Percentiles rank a stretch among this genome's conserved stretches.
Conservation (phyloP, 2,113 vertebrate genomes). For the Shinisaurus crocodilurus region DNA sequence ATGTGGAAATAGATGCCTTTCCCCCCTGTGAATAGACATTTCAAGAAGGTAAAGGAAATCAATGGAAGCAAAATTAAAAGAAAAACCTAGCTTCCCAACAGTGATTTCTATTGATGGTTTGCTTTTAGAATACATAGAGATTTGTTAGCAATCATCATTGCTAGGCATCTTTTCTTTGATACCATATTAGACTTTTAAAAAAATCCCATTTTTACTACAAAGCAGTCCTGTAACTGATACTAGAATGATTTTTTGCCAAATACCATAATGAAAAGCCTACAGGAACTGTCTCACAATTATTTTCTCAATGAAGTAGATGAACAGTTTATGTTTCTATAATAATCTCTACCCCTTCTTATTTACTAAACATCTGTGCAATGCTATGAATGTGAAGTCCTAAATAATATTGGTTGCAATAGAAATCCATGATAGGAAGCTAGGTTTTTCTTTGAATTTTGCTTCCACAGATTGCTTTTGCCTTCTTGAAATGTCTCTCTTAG, state of each 20-base stretch:
- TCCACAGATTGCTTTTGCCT: background rate
- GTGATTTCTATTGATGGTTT: background rate
- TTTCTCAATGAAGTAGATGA: background rate
- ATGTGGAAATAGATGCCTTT: background rate
- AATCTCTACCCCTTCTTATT: background rate
- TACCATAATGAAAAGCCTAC: background rate
- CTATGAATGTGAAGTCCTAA: background rate
- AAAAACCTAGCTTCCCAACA: background rate
- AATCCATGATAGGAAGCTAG: background rate
- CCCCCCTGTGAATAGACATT: background rate
- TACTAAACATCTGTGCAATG: background rate
- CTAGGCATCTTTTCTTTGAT: background rate
- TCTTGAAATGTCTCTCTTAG: background rate
- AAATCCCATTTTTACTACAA: background rate
- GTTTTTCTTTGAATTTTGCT: background rate
- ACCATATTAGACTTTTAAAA: background rate
- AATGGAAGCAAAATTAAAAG: background rate
- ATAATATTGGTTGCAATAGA: background rate
- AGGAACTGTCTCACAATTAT: background rate
- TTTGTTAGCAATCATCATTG: background rate
- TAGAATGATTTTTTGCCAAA: background rate
- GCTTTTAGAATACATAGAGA: background rate
- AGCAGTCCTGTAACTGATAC: rapidly evolving
- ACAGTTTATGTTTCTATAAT: background rate
- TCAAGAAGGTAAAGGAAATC: background rate